A percentile compares a stretch with the other conserved stretches of the same genome.
Conservation (phyloP, 1,140 invertebrate genomes). For the Drosophila albomicans region DNA sequence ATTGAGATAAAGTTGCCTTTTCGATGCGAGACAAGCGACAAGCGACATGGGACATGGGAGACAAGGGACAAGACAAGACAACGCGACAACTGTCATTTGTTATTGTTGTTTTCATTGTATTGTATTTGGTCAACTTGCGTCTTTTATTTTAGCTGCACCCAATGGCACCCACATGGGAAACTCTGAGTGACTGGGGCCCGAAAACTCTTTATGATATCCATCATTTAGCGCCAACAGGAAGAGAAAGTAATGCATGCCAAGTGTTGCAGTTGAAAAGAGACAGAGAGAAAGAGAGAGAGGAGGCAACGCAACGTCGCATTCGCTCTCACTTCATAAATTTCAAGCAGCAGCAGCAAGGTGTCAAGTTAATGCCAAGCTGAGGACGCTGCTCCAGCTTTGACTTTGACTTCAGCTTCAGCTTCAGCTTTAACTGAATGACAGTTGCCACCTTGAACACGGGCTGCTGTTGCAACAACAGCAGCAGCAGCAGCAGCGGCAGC, state of each 20-base stretch:
- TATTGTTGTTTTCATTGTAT: constrained; percentile 63
- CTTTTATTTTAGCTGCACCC: constrained; percentile 32
- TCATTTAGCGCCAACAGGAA: constrained; percentile 79
- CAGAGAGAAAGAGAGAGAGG: neutral
- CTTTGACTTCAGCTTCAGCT: constrained; percentile 33
- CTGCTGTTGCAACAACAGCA: constrained; percentile 17
- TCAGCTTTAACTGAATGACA: constrained; percentile 65
- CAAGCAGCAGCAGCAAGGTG: constrained; percentile 56
- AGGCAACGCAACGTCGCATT: constrained; percentile 18
- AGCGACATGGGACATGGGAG: constrained; percentile 8
- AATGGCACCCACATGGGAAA: constrained; percentile 37
- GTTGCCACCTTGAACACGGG: constrained; percentile 75
- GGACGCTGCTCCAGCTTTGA: constrained; percentile 39
- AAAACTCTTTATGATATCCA: constrained; percentile 53
- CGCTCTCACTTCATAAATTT: constrained; percentile 82
- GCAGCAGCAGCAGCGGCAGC: constrained; percentile 34
- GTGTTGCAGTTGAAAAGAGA: constrained; percentile 14
- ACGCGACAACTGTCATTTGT: constrained; percentile 68
- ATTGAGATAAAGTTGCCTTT: constrained; percentile 42
- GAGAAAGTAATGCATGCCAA: constrained; percentile 77
- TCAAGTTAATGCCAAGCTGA: constrained; percentile 77
- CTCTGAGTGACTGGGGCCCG: constrained; percentile 4
- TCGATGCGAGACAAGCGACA: constrained; percentile 5
- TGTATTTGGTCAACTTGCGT: constrained; percentile 39
- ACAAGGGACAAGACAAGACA: constrained; percentile 31